Evolutionary conservation across 2,113 vertebrate genomes (phyloP), one percentile per base, ranked within the genome.

Genomic region (Apaloderma vittatum): DNA sequence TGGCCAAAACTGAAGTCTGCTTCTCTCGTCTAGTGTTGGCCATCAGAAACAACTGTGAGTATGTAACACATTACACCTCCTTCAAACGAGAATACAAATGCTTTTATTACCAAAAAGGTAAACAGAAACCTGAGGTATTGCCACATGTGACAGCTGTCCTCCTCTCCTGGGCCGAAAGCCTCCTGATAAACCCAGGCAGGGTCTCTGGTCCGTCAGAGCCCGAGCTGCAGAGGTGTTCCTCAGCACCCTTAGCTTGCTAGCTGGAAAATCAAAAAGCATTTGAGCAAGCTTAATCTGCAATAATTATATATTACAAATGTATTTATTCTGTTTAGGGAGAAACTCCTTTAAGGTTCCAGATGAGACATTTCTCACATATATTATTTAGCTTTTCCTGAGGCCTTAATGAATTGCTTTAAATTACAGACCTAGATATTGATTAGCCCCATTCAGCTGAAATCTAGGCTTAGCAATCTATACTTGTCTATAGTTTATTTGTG

Each of bases 361-460:
- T 97, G 95, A 97, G 94, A 77, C 30, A 18, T 94, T 98, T 97
- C 97, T 97, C 97, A 97, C 90, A 6, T 87, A 88, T 90, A 95
- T 90, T 66, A 65, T 81, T 91, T 90, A 86, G 80, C 86, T 78
- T 97, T 97, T 97, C 95, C 96, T 4, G 36, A 92, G 94, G 94
- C 90, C 48, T 52, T 97, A 97, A 97, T 95, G 94, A 97, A 90
- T 82, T 91, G 67, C 93, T 94, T 81, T 87, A 77, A 97, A 91
- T 89, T 73, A 93, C 62, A 83, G 93, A 65, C 93, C 94, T 93
- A 62, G 78, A 22, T 97, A 98, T 98, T 97, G 97, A 98, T 97
- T 97, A 95, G 95, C 92, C 92, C 95, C 91, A 92, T 95, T 97
- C 96, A 85, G 80, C 8, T 96, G 95, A 96, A 96, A 96, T 94